Base-by-base conservation (phyloP, 1,140 invertebrate genomes). In the Tetragonula clypearis region DNA sequence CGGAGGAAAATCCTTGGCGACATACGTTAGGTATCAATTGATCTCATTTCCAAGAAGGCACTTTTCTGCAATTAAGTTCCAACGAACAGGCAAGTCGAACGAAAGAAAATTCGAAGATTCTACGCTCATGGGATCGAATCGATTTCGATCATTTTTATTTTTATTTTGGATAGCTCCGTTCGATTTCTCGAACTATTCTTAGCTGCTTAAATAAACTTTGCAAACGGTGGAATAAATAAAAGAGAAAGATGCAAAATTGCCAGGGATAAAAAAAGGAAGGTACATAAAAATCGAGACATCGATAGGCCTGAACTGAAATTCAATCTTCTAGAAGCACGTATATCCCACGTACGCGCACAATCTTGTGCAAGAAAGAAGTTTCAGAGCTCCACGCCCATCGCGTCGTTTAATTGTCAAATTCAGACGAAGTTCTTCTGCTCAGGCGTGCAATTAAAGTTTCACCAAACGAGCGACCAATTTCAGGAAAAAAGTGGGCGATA, bases 261-360 rank as follows among this genome's bases (percentile, higher is more conserved):
- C 41, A 76, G n/a, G 65, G 60, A 1, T n/a, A 81, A 86, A 65
- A 49, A 21, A 81, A 88, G 65, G n/a, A 81, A 76, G n/a, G 53
- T 30, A 23, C 8, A 53, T 73, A 73, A 78, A 84, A 88, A 84
- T 26, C 69, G 78, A 89, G 75, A 89, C 74, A 73, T 58, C n/a
- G 58, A 66, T 78, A 60, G 19, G 30, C 71, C 60, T 30, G 30
- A n/a, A 56, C 23, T 58, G 78, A 84, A 89, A 89, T 84, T 65
- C 21, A 82, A 88, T 88, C 80, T 87, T 49, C 35, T 23, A 58
- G 72, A 87, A 84, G 81, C 65, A 84, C 69, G 65, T 86, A 84
- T 55, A 84, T 55, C 60, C 53, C 79, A 35, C 60, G 26, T 80
- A 56, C 21, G 71, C 12, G 21, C 55, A n/a, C 55, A 66, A 72